A percentile compares a stretch with the other conserved stretches of the same genome.
Conservation (phyloP, 1,140 invertebrate species). For the Penaeus indicus region DNA sequence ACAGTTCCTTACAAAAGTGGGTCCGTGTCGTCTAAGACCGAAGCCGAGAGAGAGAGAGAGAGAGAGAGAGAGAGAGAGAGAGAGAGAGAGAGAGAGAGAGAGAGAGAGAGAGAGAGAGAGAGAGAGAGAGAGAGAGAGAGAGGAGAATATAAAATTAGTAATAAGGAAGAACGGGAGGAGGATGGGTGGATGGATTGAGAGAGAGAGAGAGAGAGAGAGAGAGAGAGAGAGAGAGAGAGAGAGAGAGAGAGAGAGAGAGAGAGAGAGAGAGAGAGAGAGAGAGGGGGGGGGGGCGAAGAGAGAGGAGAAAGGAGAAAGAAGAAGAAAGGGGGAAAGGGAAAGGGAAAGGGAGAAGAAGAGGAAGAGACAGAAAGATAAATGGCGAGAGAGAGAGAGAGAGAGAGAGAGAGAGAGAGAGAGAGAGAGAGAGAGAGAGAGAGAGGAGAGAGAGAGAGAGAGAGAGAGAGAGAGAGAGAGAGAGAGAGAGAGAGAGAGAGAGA, state of each 20-base stretch:
- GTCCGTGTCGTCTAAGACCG: too few species aligned
- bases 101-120: background rate
- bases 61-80: background rate
- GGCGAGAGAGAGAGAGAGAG: background rate
- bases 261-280: background rate
- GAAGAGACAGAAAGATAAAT: background rate
- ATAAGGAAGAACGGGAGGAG: background rate
- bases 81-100: background rate
- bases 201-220: background rate
- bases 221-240: background rate
- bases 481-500: background rate
- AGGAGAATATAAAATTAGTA: too few species aligned
- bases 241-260: background rate
- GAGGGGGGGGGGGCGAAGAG: background rate
- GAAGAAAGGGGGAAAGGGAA: background rate
- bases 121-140: background rate
- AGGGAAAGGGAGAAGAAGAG: background rate
- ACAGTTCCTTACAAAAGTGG: too few species aligned
- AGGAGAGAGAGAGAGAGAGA: background rate
- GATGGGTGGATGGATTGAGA: background rate
- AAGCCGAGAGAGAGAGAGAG: background rate
- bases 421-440: background rate
- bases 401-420: conserved; percentile 12
- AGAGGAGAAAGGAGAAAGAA: background rate
- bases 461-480: background rate